Percentiles rank a stretch among this genome's conserved stretches.
Evolutionary conservation across 2,888 invertebrate genomes (phyloP).

Genomic region (Drosophila planitibia): DNA sequence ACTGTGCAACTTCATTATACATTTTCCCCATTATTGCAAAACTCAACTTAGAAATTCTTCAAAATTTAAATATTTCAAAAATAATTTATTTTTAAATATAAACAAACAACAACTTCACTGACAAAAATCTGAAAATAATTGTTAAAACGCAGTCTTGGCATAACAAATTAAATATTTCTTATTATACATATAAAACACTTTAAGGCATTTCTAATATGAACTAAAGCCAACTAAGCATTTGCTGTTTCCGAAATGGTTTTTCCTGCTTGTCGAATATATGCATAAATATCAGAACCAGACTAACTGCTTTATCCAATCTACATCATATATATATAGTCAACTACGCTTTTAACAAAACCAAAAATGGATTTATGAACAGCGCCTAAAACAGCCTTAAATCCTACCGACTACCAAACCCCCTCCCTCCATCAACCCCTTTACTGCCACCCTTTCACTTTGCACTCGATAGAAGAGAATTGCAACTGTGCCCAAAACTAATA

Average conservation of each 20-base stretch:
- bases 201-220: background rate
- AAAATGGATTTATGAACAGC: slow-evolving; percentile 1
- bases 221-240: background rate
- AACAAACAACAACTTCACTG: too few relatives aligned
- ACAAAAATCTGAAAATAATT: too few relatives aligned
- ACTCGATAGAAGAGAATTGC: slow-evolving; percentile 44
- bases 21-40: too few relatives aligned
- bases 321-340: background rate
- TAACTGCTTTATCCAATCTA: background rate
- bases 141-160: too few relatives aligned
- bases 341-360: slow-evolving; percentile 5
- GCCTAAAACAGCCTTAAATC: background rate
- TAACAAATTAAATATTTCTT: background rate
- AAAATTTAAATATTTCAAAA: background rate
- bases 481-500: slow-evolving; percentile 68
- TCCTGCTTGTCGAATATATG: background rate
- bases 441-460: background rate
- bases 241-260: background rate
- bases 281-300: background rate
- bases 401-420: background rate
- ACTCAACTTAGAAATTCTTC: background rate
- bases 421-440: too few relatives aligned
- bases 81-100: background rate
- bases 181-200: background rate
- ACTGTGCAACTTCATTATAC: too few relatives aligned